Evolutionary conservation across 2,113 vertebrate species (phyloP), one percentile per base, ranked within the genome.

Genomic region (Scomber scombrus): DNA sequence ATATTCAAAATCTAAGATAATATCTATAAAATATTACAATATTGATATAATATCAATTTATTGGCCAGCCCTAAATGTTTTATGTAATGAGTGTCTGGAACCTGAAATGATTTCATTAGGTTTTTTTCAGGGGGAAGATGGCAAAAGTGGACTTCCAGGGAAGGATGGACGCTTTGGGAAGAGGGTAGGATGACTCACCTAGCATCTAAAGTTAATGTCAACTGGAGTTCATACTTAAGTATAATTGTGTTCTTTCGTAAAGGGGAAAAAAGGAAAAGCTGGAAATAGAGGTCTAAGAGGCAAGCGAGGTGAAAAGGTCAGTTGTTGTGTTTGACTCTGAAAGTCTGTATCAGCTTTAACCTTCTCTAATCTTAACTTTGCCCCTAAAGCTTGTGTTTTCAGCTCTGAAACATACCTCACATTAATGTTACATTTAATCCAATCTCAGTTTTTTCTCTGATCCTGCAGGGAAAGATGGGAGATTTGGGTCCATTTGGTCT

Each of bases 241-340:
- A 16, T 58, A 26, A n/a, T 45, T 9, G 51, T 21, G 6, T 52
- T 45, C 21, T 19, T 2, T 54, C n/a, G 65, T 18, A 31, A 77
- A 96, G 96, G 96, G 96, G 26, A 96, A 93, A 89, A 84, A 86
- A 82, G 96, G 96, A 62, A 95, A 90, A 90, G 81, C 84, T 16
- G 96, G 95, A 29, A 85, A 47, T 19, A 90, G 91, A 71, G 93
- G 94, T 7, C 78, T 75, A 0, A 91, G 95, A 71, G 96, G 96
- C 2, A 68, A 60, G 50, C 85, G 10, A 34, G 96, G 96, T 62
- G 90, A 79, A 75, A 95, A 95, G 95, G 96, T 96, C 89, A 56
- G 92, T 65, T 29, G 16, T 29, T 15, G 26, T 15, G n/a, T 6
- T 21, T 52, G 16, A 15, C 6, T 29, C 3, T 26, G 34, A 49